Base-by-base conservation (phyloP, 92 coral and sea anemone species). In the Palythoa grandiflora region DNA sequence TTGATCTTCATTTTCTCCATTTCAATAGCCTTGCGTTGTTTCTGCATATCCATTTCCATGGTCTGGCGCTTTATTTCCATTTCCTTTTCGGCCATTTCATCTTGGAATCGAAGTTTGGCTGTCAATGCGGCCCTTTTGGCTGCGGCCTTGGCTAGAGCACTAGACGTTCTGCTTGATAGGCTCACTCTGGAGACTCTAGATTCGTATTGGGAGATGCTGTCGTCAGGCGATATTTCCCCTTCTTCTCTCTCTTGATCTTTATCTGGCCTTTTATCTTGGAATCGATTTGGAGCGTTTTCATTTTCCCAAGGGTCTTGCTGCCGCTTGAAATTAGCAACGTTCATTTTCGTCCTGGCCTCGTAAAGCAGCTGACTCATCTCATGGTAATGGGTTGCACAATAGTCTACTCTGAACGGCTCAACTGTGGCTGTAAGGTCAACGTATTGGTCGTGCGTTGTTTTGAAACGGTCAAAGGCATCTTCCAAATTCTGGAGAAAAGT, bases 291-390 rank as follows among this genome's bases (percentile, higher is more conserved):
- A 59, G 66, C 66, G 66, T 59, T 59, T 59, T 59, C 66, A 59
- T 59, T 59, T 59, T 59, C 66, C 66, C 66, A 59, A 59, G 66
- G 66, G 66, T 59, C 66, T 59, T 59, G 66, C 66, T 59, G 28
- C 66, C 66, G 60, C 66, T 12, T 59, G 66, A 59, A 59, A 59
- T 59, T 59, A 3, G 66, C 66, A 59, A 59, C 66, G 19, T 59
- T 6, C 66, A 59, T 12, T 59, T 59, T 59, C n/a, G 66, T 59
- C 6, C 66, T 59, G 66, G 66, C 66, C 66, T 59, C 66, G 5
- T 59, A 3, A 3, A 59, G 66, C 66, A 59, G 66, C 66, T 59
- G 66, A 59, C 66, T 12, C 66, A 59, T 59, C 66, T 59, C 66
- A 59, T 12, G 66, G 66, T 59, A 59, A 59, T 59, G 66, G 20